These are phyloP conservation scores for Drosophila tripunctata DNA, from an alignment of 2,888 invertebrate species.

Conservation along the genomic window DNA sequence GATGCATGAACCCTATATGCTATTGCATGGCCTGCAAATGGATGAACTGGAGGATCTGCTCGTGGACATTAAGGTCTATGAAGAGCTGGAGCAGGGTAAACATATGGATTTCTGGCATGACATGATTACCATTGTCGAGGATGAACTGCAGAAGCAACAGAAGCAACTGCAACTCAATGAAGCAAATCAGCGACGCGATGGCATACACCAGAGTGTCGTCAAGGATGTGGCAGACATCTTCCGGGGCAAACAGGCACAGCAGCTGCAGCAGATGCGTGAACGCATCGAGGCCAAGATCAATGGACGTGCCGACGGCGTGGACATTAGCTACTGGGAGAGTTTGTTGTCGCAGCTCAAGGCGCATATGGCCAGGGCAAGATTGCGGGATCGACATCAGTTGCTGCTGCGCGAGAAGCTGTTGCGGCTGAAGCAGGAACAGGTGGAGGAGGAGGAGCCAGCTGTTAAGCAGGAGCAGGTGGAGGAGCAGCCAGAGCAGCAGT, in stretches of 20 bases:
- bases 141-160: slow-evolving; percentile 94
- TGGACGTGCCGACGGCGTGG: slow-evolving; percentile 94
- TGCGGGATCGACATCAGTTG: slow-evolving; percentile 96
- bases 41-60: slow-evolving; percentile 97
- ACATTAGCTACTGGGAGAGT: slow-evolving; percentile 99
- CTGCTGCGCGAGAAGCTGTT: slow-evolving; percentile 94
- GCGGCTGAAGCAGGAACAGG: slow-evolving; percentile 94
- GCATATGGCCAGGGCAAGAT: slow-evolving; percentile 95
- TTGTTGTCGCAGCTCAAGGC: slow-evolving; percentile 97
- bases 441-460: slow-evolving; percentile 75
- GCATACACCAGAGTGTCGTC: slow-evolving; percentile 95
- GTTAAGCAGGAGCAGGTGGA: slow-evolving; percentile 24
- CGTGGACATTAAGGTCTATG: slow-evolving; percentile 97
- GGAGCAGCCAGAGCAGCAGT: background rate
- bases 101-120: slow-evolving; percentile 98
- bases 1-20: slow-evolving; percentile 99
- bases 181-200: slow-evolving; percentile 85
- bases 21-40: slow-evolving; percentile 94
- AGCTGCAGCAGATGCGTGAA: slow-evolving; percentile 92
- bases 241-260: slow-evolving; percentile 95
- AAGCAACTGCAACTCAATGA: slow-evolving; percentile 89
- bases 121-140: slow-evolving; percentile 96
- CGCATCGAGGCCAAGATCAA: slow-evolving; percentile 95
- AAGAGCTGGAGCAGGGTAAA: slow-evolving; percentile 94
- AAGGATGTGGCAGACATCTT: slow-evolving; percentile 95